phyloP scores from a whole-genome alignment of 2,797 vertebrate genomes.

The Lepus oiostolus region DNA sequence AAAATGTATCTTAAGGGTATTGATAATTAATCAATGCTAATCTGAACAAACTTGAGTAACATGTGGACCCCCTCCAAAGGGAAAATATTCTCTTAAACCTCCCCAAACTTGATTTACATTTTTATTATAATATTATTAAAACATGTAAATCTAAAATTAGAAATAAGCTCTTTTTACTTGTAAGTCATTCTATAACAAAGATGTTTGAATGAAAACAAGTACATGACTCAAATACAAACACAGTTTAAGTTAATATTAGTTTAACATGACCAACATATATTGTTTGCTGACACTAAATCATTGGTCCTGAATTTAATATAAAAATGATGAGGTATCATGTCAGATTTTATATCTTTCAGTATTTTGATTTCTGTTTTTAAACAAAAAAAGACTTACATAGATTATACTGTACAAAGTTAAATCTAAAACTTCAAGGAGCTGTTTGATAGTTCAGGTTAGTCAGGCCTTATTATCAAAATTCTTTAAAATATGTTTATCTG shows the following conservation, averaged over 20 bases:
- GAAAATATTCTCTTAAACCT: neutral
- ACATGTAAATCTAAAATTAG: slow-evolving; percentile 20
- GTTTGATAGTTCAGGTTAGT: neutral
- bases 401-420: neutral
- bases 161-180: slow-evolving; percentile 30
- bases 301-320: slow-evolving; percentile 7
- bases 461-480: slow-evolving; percentile 28
- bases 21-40: neutral
- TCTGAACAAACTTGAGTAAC: neutral
- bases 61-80: neutral
- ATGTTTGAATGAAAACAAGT: slow-evolving; percentile 28
- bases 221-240: slow-evolving; percentile 14
- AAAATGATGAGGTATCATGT: slow-evolving; percentile 31
- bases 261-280: slow-evolving; percentile 4
- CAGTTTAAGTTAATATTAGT: slow-evolving; percentile 6
- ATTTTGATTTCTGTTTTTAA: slow-evolving; percentile 9
- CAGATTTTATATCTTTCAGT: neutral
- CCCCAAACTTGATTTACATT: neutral
- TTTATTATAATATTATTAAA: slow-evolving; percentile 36
- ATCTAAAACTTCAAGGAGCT: slow-evolving; percentile 12
- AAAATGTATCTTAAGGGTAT: neutral
- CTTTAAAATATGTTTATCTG: neutral
- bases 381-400: neutral
- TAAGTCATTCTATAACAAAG: neutral
- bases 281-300: slow-evolving; percentile 29